Conservation (phyloP, 2,113 vertebrate genomes). For the Camelus dromedarius region DNA sequence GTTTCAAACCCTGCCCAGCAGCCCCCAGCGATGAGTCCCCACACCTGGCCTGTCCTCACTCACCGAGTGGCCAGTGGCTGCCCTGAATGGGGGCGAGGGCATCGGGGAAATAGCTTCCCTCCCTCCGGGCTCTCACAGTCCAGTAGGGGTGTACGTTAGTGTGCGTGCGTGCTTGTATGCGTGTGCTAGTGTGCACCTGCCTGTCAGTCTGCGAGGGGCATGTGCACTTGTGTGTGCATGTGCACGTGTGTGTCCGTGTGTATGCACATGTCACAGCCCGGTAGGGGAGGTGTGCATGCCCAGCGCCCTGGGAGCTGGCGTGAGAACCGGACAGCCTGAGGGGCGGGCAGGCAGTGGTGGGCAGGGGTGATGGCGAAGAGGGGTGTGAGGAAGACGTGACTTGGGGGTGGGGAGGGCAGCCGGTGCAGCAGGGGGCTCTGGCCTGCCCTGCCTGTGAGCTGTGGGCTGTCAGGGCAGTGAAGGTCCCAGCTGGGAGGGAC, state of each 20-base stretch:
- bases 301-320: background rate
- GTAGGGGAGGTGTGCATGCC: background rate
- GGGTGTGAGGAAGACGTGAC: no score
- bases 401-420: background rate
- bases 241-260: fast-evolving
- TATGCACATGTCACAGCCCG: fast-evolving
- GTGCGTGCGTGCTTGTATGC: background rate
- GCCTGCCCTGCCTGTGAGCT: background rate
- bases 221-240: no score
- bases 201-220: background rate
- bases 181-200: background rate
- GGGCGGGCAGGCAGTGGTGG: no score
- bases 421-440: background rate
- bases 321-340: background rate
- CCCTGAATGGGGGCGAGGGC: background rate
- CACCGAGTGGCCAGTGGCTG: background rate
- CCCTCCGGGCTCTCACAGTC: background rate
- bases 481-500: background rate
- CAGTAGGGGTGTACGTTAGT: background rate
- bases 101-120: background rate
- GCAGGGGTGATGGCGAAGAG: background rate
- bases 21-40: background rate
- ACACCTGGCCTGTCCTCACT: background rate
- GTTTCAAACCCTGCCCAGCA: background rate
- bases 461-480: background rate